Base-by-base conservation (phyloP, 1,140 invertebrate genomes). In the Drosophila nannoptera region DNA sequence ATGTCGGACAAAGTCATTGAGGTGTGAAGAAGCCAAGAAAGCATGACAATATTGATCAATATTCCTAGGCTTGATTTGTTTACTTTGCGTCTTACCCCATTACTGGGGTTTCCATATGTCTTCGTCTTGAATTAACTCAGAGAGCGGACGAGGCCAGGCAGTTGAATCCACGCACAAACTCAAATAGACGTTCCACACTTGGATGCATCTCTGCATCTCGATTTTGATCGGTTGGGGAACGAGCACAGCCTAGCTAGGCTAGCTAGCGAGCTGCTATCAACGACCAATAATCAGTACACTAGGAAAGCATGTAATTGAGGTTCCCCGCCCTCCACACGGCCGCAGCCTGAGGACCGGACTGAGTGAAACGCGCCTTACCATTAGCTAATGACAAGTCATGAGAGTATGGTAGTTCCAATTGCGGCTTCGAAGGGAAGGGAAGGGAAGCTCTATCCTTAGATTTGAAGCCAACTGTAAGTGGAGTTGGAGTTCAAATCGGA, bases 331-430 rank as follows among this genome's bases (percentile, higher is more conserved):
- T n/a, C 22, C 22, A 22, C 22, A 22, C 22, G 22, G 22, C 22
- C 22, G 22, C 22, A 3, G 22, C 22, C 22, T 22, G 22, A 22
- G 22, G 11, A 46, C 40, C 14, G 40, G 22, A 5, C 22, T 31
- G 16, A 48, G 22, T 48, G 46, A 16, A 68, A 68, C 38, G 55
- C 48, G 64, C 61, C 60, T 56, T 60, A 62, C 48, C 69, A 80
- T 80, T 80, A 82, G 69, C 78, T 82, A 82, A 82, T 82, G 75
- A 82, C 78, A 77, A 82, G 75, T 75, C 71, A 82, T 75, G 67
- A 61, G 69, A 66, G 63, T 68, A 62, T 65, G 77, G 9, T 32
- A 35, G 42, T 36, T 59, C 12, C 56, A 59, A 22, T 22, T 22
- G 22, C 1, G 22, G 3, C 22, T 22, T 2, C 3, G 3, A 22